These are phyloP conservation scores for Pseudonaja textilis DNA, from an alignment of 2,113 vertebrate genomes.

Conservation along the genomic window DNA sequence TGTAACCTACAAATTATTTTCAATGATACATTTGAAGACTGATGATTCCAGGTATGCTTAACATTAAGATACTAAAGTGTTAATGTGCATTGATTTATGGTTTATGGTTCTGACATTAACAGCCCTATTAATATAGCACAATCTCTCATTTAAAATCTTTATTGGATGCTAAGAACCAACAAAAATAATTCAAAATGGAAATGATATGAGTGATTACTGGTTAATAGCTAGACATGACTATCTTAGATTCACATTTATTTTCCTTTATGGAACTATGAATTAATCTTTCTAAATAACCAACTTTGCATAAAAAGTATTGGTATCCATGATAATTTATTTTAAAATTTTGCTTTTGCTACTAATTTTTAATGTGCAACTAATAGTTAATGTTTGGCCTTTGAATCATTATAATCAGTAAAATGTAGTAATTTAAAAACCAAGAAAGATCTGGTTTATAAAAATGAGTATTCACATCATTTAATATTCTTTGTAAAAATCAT, in stretches of 20 bases:
- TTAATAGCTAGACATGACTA: neutral
- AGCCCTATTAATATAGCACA: conserved; percentile 14
- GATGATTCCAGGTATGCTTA: neutral
- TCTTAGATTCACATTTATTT: conserved; percentile 11
- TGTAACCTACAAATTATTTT: neutral
- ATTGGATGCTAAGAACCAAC: conserved; percentile 10
- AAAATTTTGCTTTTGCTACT: neutral
- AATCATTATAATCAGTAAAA: conserved; percentile 9
- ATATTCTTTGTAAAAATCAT: conserved; percentile 34
- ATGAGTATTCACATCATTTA: conserved; percentile 30
- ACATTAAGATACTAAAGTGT: neutral
- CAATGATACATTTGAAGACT: neutral
- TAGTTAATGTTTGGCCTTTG: neutral
- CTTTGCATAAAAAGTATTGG: neutral
- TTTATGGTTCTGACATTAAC: conserved; percentile 18
- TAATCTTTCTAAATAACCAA: neutral
- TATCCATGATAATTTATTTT: neutral
- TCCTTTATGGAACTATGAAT: neutral
- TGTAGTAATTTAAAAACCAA: conserved; percentile 1
- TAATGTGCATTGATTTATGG: conserved; percentile 23
- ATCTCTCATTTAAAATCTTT: conserved; percentile 31
- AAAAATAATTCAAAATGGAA: neutral
- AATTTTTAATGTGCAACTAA: neutral
- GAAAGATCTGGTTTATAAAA: conserved; percentile 43
- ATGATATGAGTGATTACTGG: neutral